Conservation (phyloP, 2,113 vertebrate species). For the Macroglossus sobrinus region DNA sequence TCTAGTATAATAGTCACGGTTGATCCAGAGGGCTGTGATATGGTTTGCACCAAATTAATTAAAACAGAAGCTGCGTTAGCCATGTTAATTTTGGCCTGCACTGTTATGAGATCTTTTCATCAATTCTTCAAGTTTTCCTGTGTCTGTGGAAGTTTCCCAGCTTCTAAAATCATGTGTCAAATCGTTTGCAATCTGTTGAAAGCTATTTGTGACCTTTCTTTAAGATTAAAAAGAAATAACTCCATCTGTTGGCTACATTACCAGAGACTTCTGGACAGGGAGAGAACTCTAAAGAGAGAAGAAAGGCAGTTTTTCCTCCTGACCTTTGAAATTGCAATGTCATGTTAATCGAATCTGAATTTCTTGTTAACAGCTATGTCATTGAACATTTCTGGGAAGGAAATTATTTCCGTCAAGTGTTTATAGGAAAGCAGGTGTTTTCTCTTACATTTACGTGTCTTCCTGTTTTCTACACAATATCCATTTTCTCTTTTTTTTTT, state of each 20-base stretch:
- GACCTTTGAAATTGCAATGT: slow-evolving; percentile 65
- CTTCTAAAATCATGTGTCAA: slow-evolving; percentile 63
- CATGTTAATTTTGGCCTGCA: slow-evolving; percentile 30
- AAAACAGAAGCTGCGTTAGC: slow-evolving; percentile 7
- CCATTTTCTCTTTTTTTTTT: not conserved
- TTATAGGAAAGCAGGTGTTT: slow-evolving; percentile 71
- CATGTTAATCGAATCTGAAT: slow-evolving; percentile 55
- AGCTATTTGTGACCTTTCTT: slow-evolving; percentile 65
- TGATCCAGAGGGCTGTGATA: not conserved
- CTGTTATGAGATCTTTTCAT: slow-evolving; percentile 27
- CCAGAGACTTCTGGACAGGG: slow-evolving; percentile 14
- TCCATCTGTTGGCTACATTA: slow-evolving; percentile 52
- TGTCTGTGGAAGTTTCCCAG: slow-evolving; percentile 50
- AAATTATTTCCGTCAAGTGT: slow-evolving; percentile 45
- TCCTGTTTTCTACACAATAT: slow-evolving; percentile 29
- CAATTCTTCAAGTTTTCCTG: slow-evolving; percentile 6
- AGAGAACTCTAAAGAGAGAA: slow-evolving; percentile 39
- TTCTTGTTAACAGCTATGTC: slow-evolving; percentile 61
- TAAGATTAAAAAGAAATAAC: slow-evolving; percentile 66
- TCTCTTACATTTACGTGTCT: slow-evolving; percentile 40
- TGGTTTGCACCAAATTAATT: slow-evolving; percentile 11
- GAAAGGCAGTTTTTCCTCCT: slow-evolving; percentile 32
- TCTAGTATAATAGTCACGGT: not conserved
- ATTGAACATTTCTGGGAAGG: slow-evolving; percentile 62
- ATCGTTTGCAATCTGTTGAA: slow-evolving; percentile 58